A percentile compares a stretch with the other conserved stretches of the same genome.
Conservation (phyloP, 1,140 invertebrate species). For the Dendroctonus ponderosae region DNA sequence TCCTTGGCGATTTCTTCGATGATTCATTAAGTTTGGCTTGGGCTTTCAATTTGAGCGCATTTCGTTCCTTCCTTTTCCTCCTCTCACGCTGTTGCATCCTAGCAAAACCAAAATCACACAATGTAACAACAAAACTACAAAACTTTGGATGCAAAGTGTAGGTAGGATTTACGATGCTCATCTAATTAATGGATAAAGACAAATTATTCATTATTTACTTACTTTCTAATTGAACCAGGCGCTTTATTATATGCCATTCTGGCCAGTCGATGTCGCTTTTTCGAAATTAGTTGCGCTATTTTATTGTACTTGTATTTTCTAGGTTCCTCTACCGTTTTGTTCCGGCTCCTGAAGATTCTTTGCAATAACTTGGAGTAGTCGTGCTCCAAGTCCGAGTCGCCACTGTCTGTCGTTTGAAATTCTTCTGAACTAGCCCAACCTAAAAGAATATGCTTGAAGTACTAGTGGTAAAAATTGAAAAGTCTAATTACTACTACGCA, state of each 20-base stretch:
- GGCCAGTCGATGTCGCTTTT: conserved; percentile 45
- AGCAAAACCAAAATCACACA: background rate
- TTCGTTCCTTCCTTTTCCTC: conserved; percentile 26
- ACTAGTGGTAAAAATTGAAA: background rate
- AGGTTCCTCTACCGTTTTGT: conserved; percentile 26
- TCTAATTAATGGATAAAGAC: background rate
- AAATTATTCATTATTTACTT: background rate
- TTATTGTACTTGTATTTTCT: conserved; percentile 45
- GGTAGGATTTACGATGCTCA: background rate
- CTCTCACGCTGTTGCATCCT: conserved; percentile 33
- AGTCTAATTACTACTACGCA: background rate
- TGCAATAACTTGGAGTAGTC: conserved; percentile 29
- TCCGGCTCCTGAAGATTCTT: conserved; percentile 36
- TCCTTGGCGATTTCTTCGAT: conserved; percentile 34
- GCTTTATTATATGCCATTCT: conserved; percentile 48
- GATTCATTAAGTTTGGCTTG: conserved; percentile 32
- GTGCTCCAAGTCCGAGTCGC: conserved; percentile 24
- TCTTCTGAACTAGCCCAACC: conserved; percentile 21
- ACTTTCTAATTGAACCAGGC: conserved; percentile 42
- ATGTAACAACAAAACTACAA: conserved; percentile 3
- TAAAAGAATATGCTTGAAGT: background rate
- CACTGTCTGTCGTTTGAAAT: conserved; percentile 11
- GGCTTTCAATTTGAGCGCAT: conserved; percentile 28
- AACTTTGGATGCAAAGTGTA: background rate
- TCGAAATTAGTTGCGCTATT: conserved; percentile 47